Base-by-base conservation (phyloP, 2,797 vertebrate genomes). In the Coccyzus lansbergi region DNA sequence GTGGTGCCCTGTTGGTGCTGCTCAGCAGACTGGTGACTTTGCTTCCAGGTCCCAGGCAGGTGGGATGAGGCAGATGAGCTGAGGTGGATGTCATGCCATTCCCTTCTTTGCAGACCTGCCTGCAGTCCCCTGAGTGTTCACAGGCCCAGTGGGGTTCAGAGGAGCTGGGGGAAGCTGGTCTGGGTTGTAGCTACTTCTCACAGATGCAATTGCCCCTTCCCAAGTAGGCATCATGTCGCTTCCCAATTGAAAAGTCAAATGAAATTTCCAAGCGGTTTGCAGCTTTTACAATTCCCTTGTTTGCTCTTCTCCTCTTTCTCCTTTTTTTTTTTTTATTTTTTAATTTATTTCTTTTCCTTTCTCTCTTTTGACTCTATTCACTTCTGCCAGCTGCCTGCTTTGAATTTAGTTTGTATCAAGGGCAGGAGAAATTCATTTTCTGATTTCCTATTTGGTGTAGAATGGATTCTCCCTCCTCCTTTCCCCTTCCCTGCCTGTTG, bases 211-310 rank as follows among this genome's bases (percentile, higher is more conserved):
- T 70, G 9, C 58, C 42, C 65, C 34, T 38, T 64, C 33, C 52
- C 55, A 52, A 71, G 64, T n/a, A 83, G 60, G 55, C 82, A 59
- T 94, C 64, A 18, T 88, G 69, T 91, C 63, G 86, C 86, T 94
- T 96, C 80, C 53, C 84, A 86, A 58, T 7, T 96, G 96, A 97
- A 97, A 97, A 96, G 44, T 90, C 67, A 95, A 92, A 95, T 97
- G 88, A 95, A 93, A 93, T 97, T 97, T 96, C 76, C 72, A 87
- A 9, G 82, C 6, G 33, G 56, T 90, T 93, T 96, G 86, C 80
- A 72, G 94, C 58, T 80, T 95, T 97, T 93, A 79, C 94, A 86
- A 96, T 95, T 92, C 22, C n/a, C 40, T 95, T 90, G 34, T 88
- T 96, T 81, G 67, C 63, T 83, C 88, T 93, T 78, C 71, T 92